Base-by-base conservation (phyloP, 1,140 invertebrate genomes). In the Pteromalus puparum region DNA sequence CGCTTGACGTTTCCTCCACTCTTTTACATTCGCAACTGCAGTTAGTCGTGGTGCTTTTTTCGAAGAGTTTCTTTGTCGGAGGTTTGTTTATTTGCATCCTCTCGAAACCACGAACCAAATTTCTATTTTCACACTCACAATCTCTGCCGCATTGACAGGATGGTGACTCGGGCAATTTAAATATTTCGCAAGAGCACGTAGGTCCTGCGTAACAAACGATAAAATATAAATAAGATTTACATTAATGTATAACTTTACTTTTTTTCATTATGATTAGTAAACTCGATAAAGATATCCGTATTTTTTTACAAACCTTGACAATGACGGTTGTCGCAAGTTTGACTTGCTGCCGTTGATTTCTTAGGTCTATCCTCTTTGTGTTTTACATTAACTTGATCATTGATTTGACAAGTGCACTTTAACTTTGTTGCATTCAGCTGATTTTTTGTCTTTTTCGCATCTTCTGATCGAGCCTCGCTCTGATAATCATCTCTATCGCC, bases 371-470 rank as follows among this genome's bases (percentile, higher is more conserved):
- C 53, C 4, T 13, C 7, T 18, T 48, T 48, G 9, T 15, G 53
- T 26, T 46, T 42, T 5, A 42, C 38, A 42, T 78, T 30, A n/a
- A 15, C 24, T 78, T 85, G 68, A 18, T 67, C 72, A 61, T 73
- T 70, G n/a, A 68, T 81, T 13, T 87, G 72, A 72, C 87, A 90
- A 0, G 24, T 77, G 28, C 87, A 87, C 26, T 87, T 91, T 15
- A 88, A 87, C 74, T 91, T 92, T 0, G 87, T 90, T 6, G 89
- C 89, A 75, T 92, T 93, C 74, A 92, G 75, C 30, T 91, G 89
- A 87, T 93, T 93, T 34, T 92, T 93, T 1, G 89, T 82, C 42
- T 92, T 91, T 84, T 93, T 93, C 38, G 81, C 26, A n/a, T 80
- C 53, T 21, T 87, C 86, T n/a, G 83, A 53, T 34, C 73, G 77